These are phyloP conservation scores for Trichechus manatus DNA, from an alignment of 2,113 vertebrate species.

Conservation along the genomic window DNA sequence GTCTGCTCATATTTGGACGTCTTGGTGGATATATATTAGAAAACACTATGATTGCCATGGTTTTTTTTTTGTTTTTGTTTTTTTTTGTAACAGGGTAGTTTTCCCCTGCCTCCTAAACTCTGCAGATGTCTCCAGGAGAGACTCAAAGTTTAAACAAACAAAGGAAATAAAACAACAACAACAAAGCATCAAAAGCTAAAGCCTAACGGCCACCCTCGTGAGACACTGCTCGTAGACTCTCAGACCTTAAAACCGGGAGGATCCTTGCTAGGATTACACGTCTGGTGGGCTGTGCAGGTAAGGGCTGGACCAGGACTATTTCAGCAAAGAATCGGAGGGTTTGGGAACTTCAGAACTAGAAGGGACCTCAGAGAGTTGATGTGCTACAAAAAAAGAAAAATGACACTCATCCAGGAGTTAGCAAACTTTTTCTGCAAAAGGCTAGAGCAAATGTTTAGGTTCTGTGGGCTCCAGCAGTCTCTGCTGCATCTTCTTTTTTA, in stretches of 20 bases:
- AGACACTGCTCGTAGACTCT: neutral
- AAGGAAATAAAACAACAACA: neutral
- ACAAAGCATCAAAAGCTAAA: neutral
- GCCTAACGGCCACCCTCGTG: neutral
- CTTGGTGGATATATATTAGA: neutral
- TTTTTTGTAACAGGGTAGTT: neutral
- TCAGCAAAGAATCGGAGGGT: neutral
- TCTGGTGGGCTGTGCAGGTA: neutral
- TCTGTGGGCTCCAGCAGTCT: neutral
- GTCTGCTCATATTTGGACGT: neutral
- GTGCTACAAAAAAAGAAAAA: neutral
- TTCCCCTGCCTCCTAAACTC: neutral
- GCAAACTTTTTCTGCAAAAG: neutral
- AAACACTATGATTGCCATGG: neutral
- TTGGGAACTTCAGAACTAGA: neutral
- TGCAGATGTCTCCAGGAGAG: neutral
- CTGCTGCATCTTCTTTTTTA: neutral
- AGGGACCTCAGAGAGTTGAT: neutral
- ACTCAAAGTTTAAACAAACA: conserved; percentile 18
- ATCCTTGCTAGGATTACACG: neutral
- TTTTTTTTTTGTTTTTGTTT: neutral
- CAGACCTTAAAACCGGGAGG: neutral
- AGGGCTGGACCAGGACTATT: neutral
- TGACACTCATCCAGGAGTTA: too few species aligned
- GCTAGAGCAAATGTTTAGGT: neutral